Evolutionary conservation across 2,113 vertebrate genomes (phyloP).

Genomic region (Rhinopomastus cyanomelas): DNA sequence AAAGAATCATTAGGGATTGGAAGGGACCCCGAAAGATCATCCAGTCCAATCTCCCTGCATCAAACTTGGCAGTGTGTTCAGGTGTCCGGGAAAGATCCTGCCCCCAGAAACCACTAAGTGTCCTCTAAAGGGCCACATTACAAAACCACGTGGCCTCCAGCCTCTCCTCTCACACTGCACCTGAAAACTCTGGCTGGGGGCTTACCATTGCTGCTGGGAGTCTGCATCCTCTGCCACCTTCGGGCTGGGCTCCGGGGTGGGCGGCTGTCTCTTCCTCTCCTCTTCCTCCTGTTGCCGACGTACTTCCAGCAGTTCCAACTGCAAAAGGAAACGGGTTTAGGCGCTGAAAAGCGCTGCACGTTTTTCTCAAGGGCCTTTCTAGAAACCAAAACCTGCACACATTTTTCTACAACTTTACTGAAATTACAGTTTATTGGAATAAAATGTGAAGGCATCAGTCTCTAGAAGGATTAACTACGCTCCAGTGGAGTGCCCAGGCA

Average conservation of each 20-base stretch:
- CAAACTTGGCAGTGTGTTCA: background rate
- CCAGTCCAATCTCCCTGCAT: too few species aligned
- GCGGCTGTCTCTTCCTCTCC: slow-evolving; percentile 86
- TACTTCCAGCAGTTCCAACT: slow-evolving; percentile 95
- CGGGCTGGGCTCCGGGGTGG: slow-evolving; percentile 78
- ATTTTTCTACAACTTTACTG: background rate
- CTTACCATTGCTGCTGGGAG: slow-evolving; percentile 86
- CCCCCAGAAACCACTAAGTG: background rate
- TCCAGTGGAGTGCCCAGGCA: background rate
- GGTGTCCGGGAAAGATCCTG: background rate
- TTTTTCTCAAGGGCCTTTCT: background rate
- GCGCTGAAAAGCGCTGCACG: background rate
- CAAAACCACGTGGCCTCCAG: background rate
- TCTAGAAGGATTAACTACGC: background rate
- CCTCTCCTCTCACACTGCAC: background rate
- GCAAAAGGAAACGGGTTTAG: background rate
- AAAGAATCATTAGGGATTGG: too few species aligned
- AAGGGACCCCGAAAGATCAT: too few species aligned
- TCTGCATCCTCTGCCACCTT: slow-evolving; percentile 77
- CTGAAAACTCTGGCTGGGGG: background rate
- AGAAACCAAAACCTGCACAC: background rate
- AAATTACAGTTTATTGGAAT: background rate
- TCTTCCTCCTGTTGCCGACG: slow-evolving; percentile 94
- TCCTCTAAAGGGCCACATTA: background rate
- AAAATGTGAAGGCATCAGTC: background rate